phyloP scores from a whole-genome alignment of 2,797 vertebrate species.

The Dicrostonyx torquatus region DNA sequence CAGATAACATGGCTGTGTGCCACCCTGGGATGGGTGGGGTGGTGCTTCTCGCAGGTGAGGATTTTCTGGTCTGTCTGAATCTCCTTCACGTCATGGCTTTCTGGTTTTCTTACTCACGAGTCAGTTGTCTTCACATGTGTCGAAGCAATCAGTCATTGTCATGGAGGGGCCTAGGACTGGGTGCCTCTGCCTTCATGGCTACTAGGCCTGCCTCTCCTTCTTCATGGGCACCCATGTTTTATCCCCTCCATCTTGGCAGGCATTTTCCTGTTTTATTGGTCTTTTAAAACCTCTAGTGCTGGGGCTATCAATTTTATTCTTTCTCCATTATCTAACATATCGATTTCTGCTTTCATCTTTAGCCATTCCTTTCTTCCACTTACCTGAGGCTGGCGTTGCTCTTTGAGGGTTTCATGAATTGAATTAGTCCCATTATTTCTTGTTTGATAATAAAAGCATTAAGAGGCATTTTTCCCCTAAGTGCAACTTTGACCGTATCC shows the following conservation, averaged over 20 bases:
- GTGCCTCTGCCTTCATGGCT: rapidly evolving
- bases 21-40: neutral
- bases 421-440: constrained; percentile 75
- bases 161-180: neutral
- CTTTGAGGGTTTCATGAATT: constrained; percentile 47
- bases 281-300: constrained; percentile 39
- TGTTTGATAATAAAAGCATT: constrained; percentile 72
- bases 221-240: neutral
- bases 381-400: constrained; percentile 58
- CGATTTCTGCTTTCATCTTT: constrained; percentile 68
- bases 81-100: neutral
- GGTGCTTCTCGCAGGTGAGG: neutral
- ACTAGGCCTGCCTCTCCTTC: neutral
- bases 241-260: neutral
- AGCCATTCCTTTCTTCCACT: constrained; percentile 61
- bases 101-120: neutral
- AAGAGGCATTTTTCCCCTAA: constrained; percentile 63
- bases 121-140: neutral
- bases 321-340: constrained; percentile 55
- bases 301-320: constrained; percentile 52
- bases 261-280: constrained; percentile 49
- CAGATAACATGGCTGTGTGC: neutral
- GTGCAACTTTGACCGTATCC: constrained; percentile 54
- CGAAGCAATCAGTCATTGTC: neutral
- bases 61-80: neutral